Base-by-base conservation (phyloP, 2,113 vertebrate genomes). In the Rhinoderma darwinii region DNA sequence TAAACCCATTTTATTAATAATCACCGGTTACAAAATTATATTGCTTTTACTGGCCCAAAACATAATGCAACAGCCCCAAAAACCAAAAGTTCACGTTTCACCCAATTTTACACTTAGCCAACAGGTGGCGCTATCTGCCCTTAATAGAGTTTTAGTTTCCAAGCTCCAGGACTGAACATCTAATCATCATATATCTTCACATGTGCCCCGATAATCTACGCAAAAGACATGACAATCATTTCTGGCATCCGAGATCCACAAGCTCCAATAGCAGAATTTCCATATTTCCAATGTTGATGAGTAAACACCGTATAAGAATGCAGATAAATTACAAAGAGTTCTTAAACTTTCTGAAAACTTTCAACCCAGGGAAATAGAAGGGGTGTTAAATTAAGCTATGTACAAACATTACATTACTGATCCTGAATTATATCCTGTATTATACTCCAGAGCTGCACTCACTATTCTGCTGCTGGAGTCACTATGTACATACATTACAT, bases 91-190 rank as follows among this genome's bases (percentile, higher is more conserved):
- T 37, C 17, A 37, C 18, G 9, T 1, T 37, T 37, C 39, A 0
- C 6, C 8, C 12, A 37, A 20, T 70, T 70, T n/a, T 8, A 20
- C 35, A 50, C 11, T 22, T 2, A 72, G 11, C 1, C 82, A 83
- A 44, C 41, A 83, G 82, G 82, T 68, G 82, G 82, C 82, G 66
- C 82, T n/a, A 32, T 72, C 43, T 72, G 63, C 17, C 82, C 82
- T 72, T 35, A 25, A 43, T n/a, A 25, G 37, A 74, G 14, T 15
- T n/a, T 61, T 0, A 4, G 50, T 6, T 27, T n/a, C 8, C n/a
- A 74, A n/a, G 3, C 22, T 41, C 35, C 18, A 32, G 70, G 11
- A 11, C 3, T 74, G 17, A 14, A 11, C n/a, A 43, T 74, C 39
- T 74, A 22, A 74, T 20, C 1, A n/a, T 25, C 22, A 72, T 7